Evolutionary conservation across 2,888 invertebrate genomes (phyloP), one percentile per base, ranked within the genome.

Genomic region (Volucella bombylans): DNA sequence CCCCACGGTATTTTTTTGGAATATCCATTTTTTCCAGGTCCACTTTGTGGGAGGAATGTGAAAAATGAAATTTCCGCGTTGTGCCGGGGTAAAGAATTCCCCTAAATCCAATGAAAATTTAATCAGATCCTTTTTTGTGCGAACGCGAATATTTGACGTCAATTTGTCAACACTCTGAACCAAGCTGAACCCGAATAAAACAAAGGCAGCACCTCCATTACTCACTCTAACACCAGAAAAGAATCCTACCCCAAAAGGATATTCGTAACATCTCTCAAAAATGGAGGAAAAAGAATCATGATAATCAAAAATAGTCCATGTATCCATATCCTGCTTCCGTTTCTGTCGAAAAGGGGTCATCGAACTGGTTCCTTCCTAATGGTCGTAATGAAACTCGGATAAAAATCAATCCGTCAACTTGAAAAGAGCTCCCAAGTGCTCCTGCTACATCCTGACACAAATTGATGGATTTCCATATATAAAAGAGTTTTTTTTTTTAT

Each of bases 81-180:
- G 64, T 45, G 6, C 6, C 18, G 47, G 69, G 15, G 52, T 65
- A 65, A 57, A 76, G 71, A 64, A 65, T 61, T 76, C 57, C 76
- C 81, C 81, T 71, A 82, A 81, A 82, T 76, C 76, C 65, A 71
- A 76, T 82, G 76, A 82, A 82, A 82, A 76, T 82, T 82, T 82
- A 82, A 82, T 80, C 67, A 65, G 55, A 74, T 79, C 52, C 55
- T 68, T 74, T 67, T 23, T 52, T 82, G 52, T 31, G 45, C 38
- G 45, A 31, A 4, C 43, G 39, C 69, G 83, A 83, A 83, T 83
- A 83, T 83, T 83, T 83, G 74, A 83, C 79, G 79, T 65, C 82
- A 79, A 79, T 83, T 83, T 80, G 74, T 83, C 80, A 80, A 61
- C 74, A 54, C 43, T 73, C 62, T 54, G 59, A 49, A 52, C 52